phyloP scores from a whole-genome alignment of 1,140 invertebrate genomes.

The Gonatopus flavifemur region DNA sequence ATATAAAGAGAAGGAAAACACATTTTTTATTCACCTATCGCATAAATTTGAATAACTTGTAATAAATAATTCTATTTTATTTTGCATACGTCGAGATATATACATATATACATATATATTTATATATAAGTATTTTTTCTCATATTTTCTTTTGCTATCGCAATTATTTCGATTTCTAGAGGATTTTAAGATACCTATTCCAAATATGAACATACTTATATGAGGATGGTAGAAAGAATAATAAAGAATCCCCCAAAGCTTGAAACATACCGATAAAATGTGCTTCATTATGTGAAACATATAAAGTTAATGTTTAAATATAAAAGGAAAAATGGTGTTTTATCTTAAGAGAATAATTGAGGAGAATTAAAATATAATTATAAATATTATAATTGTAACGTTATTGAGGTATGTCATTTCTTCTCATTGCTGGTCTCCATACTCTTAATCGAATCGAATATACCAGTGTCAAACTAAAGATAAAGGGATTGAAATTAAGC shows the following conservation, averaged over 20 bases:
- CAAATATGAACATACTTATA: not conserved
- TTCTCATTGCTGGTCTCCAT: not conserved
- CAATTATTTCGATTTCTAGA: not conserved
- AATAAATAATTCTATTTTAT: not conserved
- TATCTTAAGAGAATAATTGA: not conserved
- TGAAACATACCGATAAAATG: slow-evolving; percentile 26
- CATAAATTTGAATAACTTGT: not conserved
- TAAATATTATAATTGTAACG: not conserved
- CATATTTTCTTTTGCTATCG: no score
- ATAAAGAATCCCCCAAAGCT: slow-evolving; percentile 10
- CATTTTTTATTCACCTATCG: not conserved
- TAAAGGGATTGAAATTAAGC: no score
- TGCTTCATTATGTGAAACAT: slow-evolving; percentile 26
- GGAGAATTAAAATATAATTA: not conserved
- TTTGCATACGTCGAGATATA: not conserved
- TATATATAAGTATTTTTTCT: not conserved
- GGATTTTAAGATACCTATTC: not conserved
- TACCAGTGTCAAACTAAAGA: not conserved
- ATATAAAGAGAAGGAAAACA: not conserved
- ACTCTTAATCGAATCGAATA: not conserved
- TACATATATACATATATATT: not conserved
- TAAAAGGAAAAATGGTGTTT: not conserved
- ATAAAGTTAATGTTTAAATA: slow-evolving; percentile 17
- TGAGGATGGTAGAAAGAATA: slow-evolving; percentile 4
- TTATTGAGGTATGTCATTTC: not conserved